A percentile compares a stretch with the other conserved stretches of the same genome.
phyloP scores from a whole-genome alignment of 2,113 vertebrate genomes.

The Theristicus caerulescens region DNA sequence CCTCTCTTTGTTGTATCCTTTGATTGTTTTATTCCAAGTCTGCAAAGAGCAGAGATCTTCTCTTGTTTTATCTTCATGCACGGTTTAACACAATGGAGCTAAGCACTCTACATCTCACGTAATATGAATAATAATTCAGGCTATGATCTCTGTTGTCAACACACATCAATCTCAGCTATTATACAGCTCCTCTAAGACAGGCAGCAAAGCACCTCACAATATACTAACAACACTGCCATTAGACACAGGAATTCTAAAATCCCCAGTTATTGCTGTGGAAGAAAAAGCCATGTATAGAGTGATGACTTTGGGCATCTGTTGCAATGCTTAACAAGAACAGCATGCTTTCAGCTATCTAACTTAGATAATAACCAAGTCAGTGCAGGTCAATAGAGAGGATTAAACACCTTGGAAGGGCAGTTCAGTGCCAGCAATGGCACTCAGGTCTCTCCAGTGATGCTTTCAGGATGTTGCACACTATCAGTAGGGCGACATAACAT shows the following conservation, averaged over 20 bases:
- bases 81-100: slow-evolving; percentile 1
- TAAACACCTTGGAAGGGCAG: background rate
- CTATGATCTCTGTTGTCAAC: slow-evolving; percentile 56
- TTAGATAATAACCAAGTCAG: background rate
- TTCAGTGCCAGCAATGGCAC: background rate
- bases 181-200: background rate
- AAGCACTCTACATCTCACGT: background rate
- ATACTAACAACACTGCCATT: slow-evolving; percentile 17
- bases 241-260: background rate
- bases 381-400: background rate
- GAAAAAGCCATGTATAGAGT: background rate
- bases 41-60: background rate
- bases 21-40: background rate
- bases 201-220: background rate
- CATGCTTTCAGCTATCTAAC: background rate
- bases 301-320: background rate
- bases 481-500: rapidly evolving
- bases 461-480: background rate
- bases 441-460: background rate
- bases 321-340: background rate
- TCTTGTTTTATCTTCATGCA: slow-evolving; percentile 41
- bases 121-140: slow-evolving; percentile 57
- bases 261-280: background rate
- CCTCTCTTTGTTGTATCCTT: background rate
- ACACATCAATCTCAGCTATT: slow-evolving; percentile 46